phyloP scores from a whole-genome alignment of 2,113 vertebrate genomes.

The Penelope pileata region DNA sequence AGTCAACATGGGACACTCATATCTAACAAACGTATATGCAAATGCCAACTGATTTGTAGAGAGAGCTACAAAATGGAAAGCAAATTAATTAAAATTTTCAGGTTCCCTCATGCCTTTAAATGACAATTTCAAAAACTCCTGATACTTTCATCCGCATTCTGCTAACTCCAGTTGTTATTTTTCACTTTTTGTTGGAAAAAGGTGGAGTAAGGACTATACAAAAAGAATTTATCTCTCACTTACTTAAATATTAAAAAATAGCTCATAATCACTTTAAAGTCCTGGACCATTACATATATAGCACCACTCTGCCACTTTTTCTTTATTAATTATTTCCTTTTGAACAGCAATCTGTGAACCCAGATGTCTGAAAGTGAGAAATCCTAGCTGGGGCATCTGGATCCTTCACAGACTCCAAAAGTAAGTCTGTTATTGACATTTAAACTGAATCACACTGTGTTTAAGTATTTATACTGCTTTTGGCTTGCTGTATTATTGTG shows the following conservation, averaged over 20 bases:
- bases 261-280: slow-evolving; percentile 25
- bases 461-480: slow-evolving; percentile 48
- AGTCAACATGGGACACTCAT: not conserved
- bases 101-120: not conserved
- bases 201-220: not conserved
- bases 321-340: slow-evolving; percentile 72
- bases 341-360: slow-evolving; percentile 33
- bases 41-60: not conserved
- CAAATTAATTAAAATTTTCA: not conserved
- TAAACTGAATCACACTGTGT: slow-evolving; percentile 1
- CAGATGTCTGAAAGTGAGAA: slow-evolving; percentile 57
- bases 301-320: slow-evolving; percentile 49
- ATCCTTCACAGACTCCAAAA: slow-evolving; percentile 47
- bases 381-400: slow-evolving; percentile 42
- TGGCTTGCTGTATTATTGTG: slow-evolving; percentile 50
- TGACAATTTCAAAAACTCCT: not conserved
- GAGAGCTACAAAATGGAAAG: not conserved
- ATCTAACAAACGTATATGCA: not conserved
- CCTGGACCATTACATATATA: slow-evolving; percentile 29
- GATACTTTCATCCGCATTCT: not conserved
- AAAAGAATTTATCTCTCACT: slow-evolving; percentile 15
- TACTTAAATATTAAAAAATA: slow-evolving; percentile 33
- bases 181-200: slow-evolving; percentile 32
- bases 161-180: slow-evolving; percentile 16
- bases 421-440: slow-evolving; percentile 52